Base-by-base conservation (phyloP, 2,888 invertebrate genomes). In the Podotricha telesiphe region DNA sequence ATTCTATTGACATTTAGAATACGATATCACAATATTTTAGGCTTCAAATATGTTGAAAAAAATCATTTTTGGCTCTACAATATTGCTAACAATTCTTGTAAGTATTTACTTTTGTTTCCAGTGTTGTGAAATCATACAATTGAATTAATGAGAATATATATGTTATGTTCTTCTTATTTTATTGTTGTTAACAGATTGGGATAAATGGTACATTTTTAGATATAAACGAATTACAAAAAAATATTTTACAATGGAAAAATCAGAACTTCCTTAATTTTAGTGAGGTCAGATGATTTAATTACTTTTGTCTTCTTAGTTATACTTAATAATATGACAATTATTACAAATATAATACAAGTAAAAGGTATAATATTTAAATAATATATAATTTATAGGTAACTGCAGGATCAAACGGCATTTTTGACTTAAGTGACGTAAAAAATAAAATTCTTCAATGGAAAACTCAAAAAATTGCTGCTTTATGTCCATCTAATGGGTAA, bases 381-480 rank as follows among this genome's bases (percentile, higher is more conserved):
- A 2, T 4, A 28, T 19, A 61, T 28, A 17, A 61, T 74, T 81
- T 75, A 17, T 76, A 93, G 92, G 81, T 87, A 51, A 89, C 88
- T 22, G 89, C 84, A 22, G 78, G 85, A 13, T 79, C 87, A 42
- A 90, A 90, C 68, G 92, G 91, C 34, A 85, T 90, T 37, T 91
- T 93, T 77, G 93, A 93, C 76, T 83, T 93, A 56, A 86, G 81
- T 74, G 89, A 91, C 67, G 88, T 93, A 1, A 93, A 93, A 82
- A 93, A 91, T 74, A 93, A 93, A 85, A 81, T 93, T 74, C 71
- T 92, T 28, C 92, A 93, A 80, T 93, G 93, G 93, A 92, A 93
- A 84, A 83, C 85, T 7, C 90, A 93, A 77, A 93, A 93, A 77
- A 74, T 93, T n/a, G 76, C 87, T 1, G 80, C 87, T 17, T 71